These are phyloP conservation scores for Pycnonotus jocosus DNA, from an alignment of 2,113 vertebrate genomes.

Conservation along the genomic window DNA sequence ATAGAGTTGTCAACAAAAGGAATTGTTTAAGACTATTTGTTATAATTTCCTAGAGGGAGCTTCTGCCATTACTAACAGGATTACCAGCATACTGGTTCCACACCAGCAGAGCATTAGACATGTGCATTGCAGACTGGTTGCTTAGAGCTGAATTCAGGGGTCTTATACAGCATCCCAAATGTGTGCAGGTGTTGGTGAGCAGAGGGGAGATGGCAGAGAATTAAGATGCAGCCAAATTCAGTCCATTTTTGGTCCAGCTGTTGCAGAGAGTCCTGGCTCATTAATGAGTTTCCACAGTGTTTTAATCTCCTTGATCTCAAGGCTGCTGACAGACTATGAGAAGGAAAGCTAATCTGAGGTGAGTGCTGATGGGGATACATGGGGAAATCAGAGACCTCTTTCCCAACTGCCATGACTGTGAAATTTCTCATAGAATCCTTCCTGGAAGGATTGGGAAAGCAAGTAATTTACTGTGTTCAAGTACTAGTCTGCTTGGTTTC, in stretches of 20 bases:
- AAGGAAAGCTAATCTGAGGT: slow-evolving; percentile 12
- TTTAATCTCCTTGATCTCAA: slow-evolving; percentile 31
- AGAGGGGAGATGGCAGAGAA: slow-evolving; percentile 13
- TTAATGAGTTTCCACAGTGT: neutral
- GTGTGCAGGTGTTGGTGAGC: slow-evolving; percentile 23
- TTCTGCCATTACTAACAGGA: slow-evolving; percentile 58
- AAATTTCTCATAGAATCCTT: slow-evolving; percentile 6
- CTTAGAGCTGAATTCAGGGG: slow-evolving; percentile 42
- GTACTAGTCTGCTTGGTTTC: neutral
- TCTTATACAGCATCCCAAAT: slow-evolving; percentile 25
- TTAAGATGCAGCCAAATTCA: neutral
- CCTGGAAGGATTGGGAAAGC: slow-evolving; percentile 14
- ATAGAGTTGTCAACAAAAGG: slow-evolving; percentile 70
- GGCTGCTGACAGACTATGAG: slow-evolving; percentile 9
- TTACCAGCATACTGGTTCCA: slow-evolving; percentile 54
- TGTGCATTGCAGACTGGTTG: slow-evolving; percentile 24
- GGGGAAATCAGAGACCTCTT: neutral
- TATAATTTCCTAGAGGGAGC: slow-evolving; percentile 47
- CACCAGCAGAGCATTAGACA: slow-evolving; percentile 42
- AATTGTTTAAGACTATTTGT: slow-evolving; percentile 67
- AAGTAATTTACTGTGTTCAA: neutral
- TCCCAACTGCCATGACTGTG: neutral
- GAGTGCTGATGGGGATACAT: neutral
- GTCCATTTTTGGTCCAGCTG: slow-evolving; percentile 35
- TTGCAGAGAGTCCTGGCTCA: neutral